Evolutionary conservation across 2,888 invertebrate species (phyloP), one percentile per base, ranked within the genome.

Genomic region (Apamea monoglypha): DNA sequence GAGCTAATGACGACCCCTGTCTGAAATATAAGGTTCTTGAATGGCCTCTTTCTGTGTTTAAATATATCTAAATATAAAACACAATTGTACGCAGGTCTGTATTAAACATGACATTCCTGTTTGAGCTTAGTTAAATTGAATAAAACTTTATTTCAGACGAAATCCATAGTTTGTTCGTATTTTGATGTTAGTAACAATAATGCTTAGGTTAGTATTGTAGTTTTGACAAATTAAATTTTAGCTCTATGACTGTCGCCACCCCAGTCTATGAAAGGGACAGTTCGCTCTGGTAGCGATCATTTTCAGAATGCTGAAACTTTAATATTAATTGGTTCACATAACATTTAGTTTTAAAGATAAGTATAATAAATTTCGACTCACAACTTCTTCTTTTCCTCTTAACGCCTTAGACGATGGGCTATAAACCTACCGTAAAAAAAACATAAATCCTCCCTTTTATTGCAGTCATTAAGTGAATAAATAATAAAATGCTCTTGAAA

Each of bases 401-500:
- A 47, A 21, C 36, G 4, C 21, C 14, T 29, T 25, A 18, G 14
- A 40, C 32, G 21, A 21, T 50, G 0, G 6, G 14, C 59, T 50
- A n/a, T 32, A 81, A 81, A 83, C 56, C 25, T 32, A 66, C 36
- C n/a, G 14, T 61, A 40, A 81, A 81, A 84, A 83, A 64, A 66
- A 32, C 76, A 29, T 44, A 61, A 56, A 78, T 66, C 66, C 44
- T 73, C 80, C 25, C n/a, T 87, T 78, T 84, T 78, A 82, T 78
- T 81, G 74, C 82, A 66, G 72, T 80, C 77, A 83, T 85, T 88
- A 79, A 75, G n/a, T 87, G 78, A 84, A 81, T 88, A 83, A 85
- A 87, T 85, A 87, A 83, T 90, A 70, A 82, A 81, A 82, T 80
- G 73, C 50, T 86, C 76, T 80, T 81, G 74, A 73, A 81, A 83